These are phyloP conservation scores for Drosophila nigromelanica DNA, from an alignment of 1,140 invertebrate species.

Conservation along the genomic window DNA sequence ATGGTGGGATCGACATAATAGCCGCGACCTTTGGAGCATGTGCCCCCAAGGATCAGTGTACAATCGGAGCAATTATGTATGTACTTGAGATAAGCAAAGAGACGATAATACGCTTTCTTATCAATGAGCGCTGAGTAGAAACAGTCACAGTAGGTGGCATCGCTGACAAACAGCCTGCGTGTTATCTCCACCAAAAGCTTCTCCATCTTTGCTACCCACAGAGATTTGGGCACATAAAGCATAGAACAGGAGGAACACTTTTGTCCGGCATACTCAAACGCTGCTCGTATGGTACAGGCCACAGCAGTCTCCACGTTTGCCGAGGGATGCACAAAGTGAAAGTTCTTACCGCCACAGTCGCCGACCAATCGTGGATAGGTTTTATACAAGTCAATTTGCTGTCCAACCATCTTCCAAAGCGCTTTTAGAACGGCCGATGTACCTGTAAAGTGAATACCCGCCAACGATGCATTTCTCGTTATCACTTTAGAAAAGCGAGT, in stretches of 20 bases:
- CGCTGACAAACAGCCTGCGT: slow-evolving; percentile 90
- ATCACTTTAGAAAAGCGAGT: slow-evolving; percentile 96
- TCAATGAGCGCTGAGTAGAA: slow-evolving; percentile 99
- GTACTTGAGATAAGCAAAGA: slow-evolving; percentile 94
- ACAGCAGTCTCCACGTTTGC: slow-evolving; percentile 92
- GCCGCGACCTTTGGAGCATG: slow-evolving; percentile 92
- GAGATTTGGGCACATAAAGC: slow-evolving; percentile 95
- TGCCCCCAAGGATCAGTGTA: slow-evolving; percentile 94
- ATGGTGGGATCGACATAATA: slow-evolving; percentile 99
- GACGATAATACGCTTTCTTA: slow-evolving; percentile 94
- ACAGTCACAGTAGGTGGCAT: slow-evolving; percentile 91
- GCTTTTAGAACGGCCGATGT: slow-evolving; percentile 90
- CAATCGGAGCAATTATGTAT: slow-evolving; percentile 91
- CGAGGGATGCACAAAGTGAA: slow-evolving; percentile 96
- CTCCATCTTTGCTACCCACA: slow-evolving; percentile 87
- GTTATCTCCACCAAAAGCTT: slow-evolving; percentile 76
- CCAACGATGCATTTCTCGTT: slow-evolving; percentile 91
- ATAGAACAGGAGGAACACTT: slow-evolving; percentile 99
- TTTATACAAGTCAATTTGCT: slow-evolving; percentile 92
- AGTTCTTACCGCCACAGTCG: slow-evolving; percentile 99
- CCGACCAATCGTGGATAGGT: slow-evolving; percentile 97
- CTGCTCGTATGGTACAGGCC: slow-evolving; percentile 92
- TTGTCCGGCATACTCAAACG: slow-evolving; percentile 98
- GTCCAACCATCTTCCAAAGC: slow-evolving; percentile 95
- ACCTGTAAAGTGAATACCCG: slow-evolving; percentile 98